Conservation (phyloP, 2,888 invertebrate genomes). For the Tuberolachnus salignus region DNA sequence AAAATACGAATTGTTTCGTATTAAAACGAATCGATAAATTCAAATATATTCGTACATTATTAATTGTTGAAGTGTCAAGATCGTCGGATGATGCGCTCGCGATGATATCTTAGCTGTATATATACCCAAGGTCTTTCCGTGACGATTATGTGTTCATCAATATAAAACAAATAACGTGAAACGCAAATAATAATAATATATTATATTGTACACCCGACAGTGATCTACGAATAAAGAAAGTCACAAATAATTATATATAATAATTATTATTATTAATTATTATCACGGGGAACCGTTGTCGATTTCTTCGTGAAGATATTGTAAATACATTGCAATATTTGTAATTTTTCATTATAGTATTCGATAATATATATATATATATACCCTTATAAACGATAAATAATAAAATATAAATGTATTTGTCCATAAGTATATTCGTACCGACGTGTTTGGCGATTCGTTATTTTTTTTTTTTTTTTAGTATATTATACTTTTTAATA, state of each 20-base stretch:
- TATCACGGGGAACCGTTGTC: no score
- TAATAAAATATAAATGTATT: no score
- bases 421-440: slow-evolving; percentile 6
- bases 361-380: no score
- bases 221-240: no score
- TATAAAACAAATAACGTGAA: background rate
- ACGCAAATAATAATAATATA: background rate
- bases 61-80: background rate
- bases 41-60: background rate
- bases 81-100: background rate
- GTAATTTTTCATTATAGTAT: no score
- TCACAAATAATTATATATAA: no score
- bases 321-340: no score
- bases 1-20: no score
- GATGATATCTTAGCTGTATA: background rate
- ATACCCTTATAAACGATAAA: no score
- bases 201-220: background rate
- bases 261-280: no score
- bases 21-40: no score
- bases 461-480: background rate
- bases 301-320: no score
- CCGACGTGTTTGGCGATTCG: slow-evolving; percentile 28
- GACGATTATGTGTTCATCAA: background rate
- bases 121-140: slow-evolving; percentile 29
- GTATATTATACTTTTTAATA: slow-evolving; percentile 20